Percentiles rank a stretch among this genome's conserved stretches.
These are phyloP conservation scores for Coilia nasus DNA, from an alignment of 2,797 vertebrate species.

Conservation along the genomic window DNA sequence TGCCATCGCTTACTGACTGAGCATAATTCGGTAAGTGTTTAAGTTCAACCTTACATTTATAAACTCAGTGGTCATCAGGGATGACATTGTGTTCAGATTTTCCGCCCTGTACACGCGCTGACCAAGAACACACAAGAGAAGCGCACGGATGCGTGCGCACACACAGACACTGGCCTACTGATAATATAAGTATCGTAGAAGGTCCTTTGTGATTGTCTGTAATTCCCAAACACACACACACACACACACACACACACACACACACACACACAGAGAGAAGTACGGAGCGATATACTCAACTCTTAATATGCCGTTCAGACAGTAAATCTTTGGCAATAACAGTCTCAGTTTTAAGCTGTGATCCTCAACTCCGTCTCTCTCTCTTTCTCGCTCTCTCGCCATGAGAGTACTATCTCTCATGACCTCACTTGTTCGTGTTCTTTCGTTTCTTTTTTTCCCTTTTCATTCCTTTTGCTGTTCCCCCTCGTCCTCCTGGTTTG, in stretches of 20 bases:
- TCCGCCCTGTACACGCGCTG: neutral
- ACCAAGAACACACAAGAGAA: neutral
- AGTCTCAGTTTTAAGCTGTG: neutral
- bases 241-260: too few relatives aligned
- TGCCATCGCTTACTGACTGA: neutral
- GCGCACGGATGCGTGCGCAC: neutral
- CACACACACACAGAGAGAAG: neutral
- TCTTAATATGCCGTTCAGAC: neutral
- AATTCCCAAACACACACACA: neutral
- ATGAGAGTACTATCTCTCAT: constrained; percentile 18
- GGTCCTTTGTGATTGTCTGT: neutral
- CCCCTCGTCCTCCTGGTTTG: constrained; percentile 3
- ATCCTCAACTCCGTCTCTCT: neutral
- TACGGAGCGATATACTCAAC: neutral
- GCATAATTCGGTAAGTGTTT: neutral
- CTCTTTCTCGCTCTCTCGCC: neutral
- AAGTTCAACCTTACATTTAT: neutral
- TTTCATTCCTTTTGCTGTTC: neutral
- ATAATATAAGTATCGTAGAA: neutral
- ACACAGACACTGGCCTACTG: neutral
- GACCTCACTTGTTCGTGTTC: constrained; percentile 33
- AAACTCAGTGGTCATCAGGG: neutral
- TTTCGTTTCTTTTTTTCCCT: constrained; percentile 27
- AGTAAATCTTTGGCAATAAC: neutral
- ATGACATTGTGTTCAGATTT: neutral